Base-by-base conservation (phyloP, 2,797 vertebrate genomes). In the Numenius phaeopus region DNA sequence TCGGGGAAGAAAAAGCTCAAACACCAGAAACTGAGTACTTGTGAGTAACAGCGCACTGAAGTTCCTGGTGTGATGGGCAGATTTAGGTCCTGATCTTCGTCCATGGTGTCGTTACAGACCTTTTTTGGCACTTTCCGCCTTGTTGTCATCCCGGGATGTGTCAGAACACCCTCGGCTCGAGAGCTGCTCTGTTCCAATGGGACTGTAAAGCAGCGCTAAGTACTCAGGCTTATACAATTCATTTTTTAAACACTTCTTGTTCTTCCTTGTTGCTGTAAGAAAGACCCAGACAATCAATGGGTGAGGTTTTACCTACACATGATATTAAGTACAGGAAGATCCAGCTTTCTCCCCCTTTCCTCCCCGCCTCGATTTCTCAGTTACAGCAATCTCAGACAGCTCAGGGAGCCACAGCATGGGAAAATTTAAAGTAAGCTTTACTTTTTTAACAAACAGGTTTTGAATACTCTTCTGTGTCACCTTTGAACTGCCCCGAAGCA, bases 401-500 rank as follows among this genome's bases (percentile, higher is more conserved):
- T 87, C 76, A 88, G 73, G 30, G 47, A 94, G 32, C 47, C 89
- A 47, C 19, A 69, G 29, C 32, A 17, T 14, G 32, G 54, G 34
- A 78, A 93, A 75, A 23, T 71, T 85, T 50, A 64, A 72, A 77
- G 59, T 37, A 73, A 95, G 81, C 15, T 57, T 91, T 78, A 50
- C 32, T 58, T 69, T 81, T 75, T 86, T 72, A 90, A 64, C 47
- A 81, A 83, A 65, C 12, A 9, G 77, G 42, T 71, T 92, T 91
- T 64, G 42, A 73, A 87, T 81, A 54, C 29, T 54, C 37, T 67
- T 54, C 40, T 67, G 0, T 26, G 40, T 57, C 69, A 83, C 77
- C 83, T 91, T 84, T 88, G 91, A 94, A 93, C 66, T 72, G 69
- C 90, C 50, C 62, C 65, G 39, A 82, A 90, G 87, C 73, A 79